phyloP scores from a whole-genome alignment of 2,113 vertebrate species.

The Tachuris rubrigastra region DNA sequence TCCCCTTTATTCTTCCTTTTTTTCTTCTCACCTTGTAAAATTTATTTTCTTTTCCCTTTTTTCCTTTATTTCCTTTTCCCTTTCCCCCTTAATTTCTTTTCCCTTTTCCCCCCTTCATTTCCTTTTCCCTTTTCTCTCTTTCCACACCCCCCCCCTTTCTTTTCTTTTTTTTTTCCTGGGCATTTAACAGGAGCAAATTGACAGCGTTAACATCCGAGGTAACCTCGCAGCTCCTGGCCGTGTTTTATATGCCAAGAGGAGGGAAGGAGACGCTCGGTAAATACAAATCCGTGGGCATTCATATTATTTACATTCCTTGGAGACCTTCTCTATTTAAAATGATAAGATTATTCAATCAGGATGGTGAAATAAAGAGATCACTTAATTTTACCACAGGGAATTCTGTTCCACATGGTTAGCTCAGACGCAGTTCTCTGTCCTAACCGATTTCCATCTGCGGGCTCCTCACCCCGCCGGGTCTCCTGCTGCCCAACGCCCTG shows the following conservation, averaged over 20 bases:
- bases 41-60: background rate
- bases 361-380: constrained; percentile 84
- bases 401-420: constrained; percentile 84
- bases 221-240: constrained; percentile 76
- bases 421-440: constrained; percentile 80
- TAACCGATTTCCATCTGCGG: constrained; percentile 80
- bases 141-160: no score
- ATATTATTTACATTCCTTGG: constrained; percentile 90
- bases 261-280: constrained; percentile 85
- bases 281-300: constrained; percentile 92
- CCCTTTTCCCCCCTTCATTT: background rate
- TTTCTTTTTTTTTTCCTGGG: background rate
- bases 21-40: background rate
- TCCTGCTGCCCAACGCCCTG: background rate
- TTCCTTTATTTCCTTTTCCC: background rate
- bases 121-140: background rate
- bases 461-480: constrained; percentile 57
- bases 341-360: constrained; percentile 88
- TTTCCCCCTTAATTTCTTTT: background rate
- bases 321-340: constrained; percentile 83
- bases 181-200: constrained; percentile 75
- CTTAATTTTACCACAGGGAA: constrained; percentile 87
- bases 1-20: background rate
- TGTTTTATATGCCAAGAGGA: constrained; percentile 83
- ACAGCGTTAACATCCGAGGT: constrained; percentile 75